These are phyloP conservation scores for Pachypeltis micranthus DNA, from an alignment of 1,140 invertebrate genomes.

Conservation along the genomic window DNA sequence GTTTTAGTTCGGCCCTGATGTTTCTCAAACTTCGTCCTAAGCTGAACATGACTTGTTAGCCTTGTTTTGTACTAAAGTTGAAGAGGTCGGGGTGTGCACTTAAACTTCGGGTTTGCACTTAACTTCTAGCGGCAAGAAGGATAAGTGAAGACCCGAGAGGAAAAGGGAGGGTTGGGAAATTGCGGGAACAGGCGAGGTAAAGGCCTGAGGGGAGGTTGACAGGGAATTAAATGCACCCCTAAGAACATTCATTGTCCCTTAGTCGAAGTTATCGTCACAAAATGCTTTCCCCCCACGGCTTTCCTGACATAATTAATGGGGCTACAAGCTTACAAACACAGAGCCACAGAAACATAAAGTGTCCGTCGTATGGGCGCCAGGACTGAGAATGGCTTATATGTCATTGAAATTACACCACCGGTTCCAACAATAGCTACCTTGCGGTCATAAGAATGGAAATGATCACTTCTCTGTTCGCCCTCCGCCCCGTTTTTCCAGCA, in stretches of 20 bases:
- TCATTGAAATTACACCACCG: no score
- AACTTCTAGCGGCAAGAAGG: neutral
- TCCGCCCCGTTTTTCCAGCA: no score
- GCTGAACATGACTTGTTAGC: neutral
- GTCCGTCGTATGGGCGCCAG: neutral
- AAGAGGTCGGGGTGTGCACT: neutral
- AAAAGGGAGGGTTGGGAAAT: neutral
- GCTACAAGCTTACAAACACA: constrained; percentile 1
- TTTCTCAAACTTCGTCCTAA: neutral
- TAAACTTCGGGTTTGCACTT: neutral
- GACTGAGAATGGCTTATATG: neutral
- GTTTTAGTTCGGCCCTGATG: neutral
- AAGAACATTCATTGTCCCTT: constrained; percentile 8
- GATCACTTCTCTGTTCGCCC: neutral
- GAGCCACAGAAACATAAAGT: constrained; percentile 6
- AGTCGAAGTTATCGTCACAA: constrained; percentile 9
- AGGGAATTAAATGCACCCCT: constrained; percentile 4
- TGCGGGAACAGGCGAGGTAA: neutral
- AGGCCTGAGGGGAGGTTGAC: neutral
- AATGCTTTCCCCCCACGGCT: neutral
- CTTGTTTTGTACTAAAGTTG: constrained; percentile 4
- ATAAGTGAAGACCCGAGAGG: no score
- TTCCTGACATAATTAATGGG: neutral
- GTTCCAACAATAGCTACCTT: neutral
- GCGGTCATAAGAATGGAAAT: neutral